Evolutionary conservation across 2,888 invertebrate species (phyloP).

Genomic region (Drosophila lacicola): DNA sequence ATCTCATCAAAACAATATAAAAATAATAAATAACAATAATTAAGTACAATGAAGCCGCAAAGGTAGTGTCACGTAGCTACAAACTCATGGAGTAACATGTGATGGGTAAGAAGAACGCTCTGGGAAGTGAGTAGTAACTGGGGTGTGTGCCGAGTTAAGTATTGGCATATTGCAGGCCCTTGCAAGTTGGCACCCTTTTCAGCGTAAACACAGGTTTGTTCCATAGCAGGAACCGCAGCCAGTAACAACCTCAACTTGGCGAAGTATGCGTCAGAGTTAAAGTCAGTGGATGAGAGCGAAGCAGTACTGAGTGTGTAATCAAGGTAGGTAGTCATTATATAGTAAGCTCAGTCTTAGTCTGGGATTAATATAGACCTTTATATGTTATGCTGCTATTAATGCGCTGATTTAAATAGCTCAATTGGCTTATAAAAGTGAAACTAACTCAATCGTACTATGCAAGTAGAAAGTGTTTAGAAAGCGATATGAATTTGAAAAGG

Average conservation of each 20-base stretch:
- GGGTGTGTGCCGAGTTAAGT: constrained; percentile 40
- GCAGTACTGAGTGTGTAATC: constrained; percentile 66
- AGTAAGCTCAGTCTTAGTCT: constrained; percentile 63
- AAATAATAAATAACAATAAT: constrained; percentile 85
- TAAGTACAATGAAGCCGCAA: constrained; percentile 83
- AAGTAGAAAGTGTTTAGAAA: neutral
- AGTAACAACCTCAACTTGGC: constrained; percentile 66
- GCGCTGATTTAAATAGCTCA: constrained; percentile 65
- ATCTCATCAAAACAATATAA: constrained; percentile 81
- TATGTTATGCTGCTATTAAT: constrained; percentile 56
- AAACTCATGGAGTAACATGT: constrained; percentile 20
- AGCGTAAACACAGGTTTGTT: constrained; percentile 82
- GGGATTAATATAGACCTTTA: constrained; percentile 68
- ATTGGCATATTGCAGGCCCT: constrained; percentile 44
- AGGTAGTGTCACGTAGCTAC: constrained; percentile 37
- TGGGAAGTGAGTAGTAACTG: constrained; percentile 13
- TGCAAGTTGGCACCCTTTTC: constrained; percentile 84
- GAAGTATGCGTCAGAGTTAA: constrained; percentile 22
- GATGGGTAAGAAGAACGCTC: constrained; percentile 2
- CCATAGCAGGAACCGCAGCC: constrained; percentile 32
- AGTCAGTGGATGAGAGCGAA: constrained; percentile 5
- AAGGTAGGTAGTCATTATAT: constrained; percentile 79
- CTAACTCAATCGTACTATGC: constrained; percentile 8
- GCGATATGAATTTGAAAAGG: neutral
- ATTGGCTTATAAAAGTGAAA: constrained; percentile 48